A percentile compares a stretch with the other conserved stretches of the same genome.
Conservation (phyloP, 2,113 vertebrate species). For the Tenrec ecaudatus region DNA sequence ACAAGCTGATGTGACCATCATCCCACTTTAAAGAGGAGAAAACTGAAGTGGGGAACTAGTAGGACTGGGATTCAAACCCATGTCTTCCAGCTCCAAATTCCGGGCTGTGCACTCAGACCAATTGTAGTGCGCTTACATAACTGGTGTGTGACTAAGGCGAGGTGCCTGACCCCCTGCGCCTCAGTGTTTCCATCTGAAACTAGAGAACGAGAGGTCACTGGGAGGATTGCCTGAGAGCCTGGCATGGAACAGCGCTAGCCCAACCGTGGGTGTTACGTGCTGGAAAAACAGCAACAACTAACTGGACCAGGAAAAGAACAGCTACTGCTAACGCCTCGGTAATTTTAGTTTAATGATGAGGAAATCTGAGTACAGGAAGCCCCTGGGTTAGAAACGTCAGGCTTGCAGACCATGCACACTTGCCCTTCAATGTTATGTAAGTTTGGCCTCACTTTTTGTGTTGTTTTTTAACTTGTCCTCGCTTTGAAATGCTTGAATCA, state of each 20-base stretch:
- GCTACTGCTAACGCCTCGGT: neutral
- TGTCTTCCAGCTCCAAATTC: conserved; percentile 71
- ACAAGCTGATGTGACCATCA: conserved; percentile 57
- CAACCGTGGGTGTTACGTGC: conserved; percentile 31
- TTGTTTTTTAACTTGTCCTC: no score
- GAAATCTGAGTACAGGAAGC: neutral
- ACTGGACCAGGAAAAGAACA: neutral
- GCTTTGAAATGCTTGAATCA: no score
- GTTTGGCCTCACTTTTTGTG: no score
- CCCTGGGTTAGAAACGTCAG: no score
- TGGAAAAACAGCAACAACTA: conserved; percentile 57
- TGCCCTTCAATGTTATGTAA: no score
- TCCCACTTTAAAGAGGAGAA: conserved; percentile 45
- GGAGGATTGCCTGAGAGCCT: conserved; percentile 55
- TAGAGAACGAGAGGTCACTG: conserved; percentile 67
- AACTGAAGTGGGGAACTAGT: neutral
- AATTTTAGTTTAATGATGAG: conserved; percentile 36
- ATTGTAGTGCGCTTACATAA: conserved; percentile 69
- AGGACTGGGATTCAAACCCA: conserved; percentile 70
- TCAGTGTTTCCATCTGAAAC: conserved; percentile 73
- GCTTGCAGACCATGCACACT: neutral
- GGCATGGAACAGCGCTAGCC: conserved; percentile 35
- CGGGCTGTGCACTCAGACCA: conserved; percentile 67
- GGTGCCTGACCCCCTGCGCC: conserved; percentile 64
- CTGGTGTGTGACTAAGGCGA: conserved; percentile 70